Evolutionary conservation across 2,888 invertebrate species (phyloP), one percentile per base, ranked within the genome.

Genomic region (Sepioteuthis lessoniana): DNA sequence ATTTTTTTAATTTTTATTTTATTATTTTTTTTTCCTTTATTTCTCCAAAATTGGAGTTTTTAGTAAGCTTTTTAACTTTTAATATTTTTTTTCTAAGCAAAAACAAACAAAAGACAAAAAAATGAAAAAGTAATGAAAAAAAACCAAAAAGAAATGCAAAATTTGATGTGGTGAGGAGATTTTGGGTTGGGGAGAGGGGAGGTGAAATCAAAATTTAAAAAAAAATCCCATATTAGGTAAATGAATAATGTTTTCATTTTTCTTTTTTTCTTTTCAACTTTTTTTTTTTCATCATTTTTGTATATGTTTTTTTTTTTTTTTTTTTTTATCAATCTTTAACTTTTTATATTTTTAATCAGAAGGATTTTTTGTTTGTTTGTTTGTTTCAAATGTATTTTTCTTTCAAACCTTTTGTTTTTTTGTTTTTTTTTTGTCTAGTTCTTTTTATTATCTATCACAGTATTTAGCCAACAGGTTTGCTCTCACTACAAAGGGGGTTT

Each of bases 401-500:
- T 35, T 76, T 76, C 19, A 16, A 76, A 76, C 31, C 13, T 13
- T 76, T 35, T 76, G 16, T 35, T 76, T 76, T 76, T 76, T 19
- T 55, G 21, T 76, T 10, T 31, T 19, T n/a, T 1, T 31, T n/a
- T n/a, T n/a, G n/a, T n/a, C n/a, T n/a, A n/a, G n/a, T n/a, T 31
- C n/a, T 76, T 76, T 31, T 76, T 76, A n/a, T 76, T 76, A 76
- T 76, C 76, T 76, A 76, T 76, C 76, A 76, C 76, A 76, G 76
- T 76, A n/a, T 76, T 76, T 76, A n/a, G n/a, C n/a, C 76, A 76
- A n/a, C 76, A 76, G n/a, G 76, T 76, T 76, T 76, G 76, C 76
- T 35, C 76, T n/a, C 76, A 76, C 76, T n/a, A 76, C 10, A 28
- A 76, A 76, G 16, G n/a, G 76, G 76, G n/a, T 16, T 19, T 21